phyloP scores from a whole-genome alignment of 2,888 invertebrate species.

The Hydriomena furcata region DNA sequence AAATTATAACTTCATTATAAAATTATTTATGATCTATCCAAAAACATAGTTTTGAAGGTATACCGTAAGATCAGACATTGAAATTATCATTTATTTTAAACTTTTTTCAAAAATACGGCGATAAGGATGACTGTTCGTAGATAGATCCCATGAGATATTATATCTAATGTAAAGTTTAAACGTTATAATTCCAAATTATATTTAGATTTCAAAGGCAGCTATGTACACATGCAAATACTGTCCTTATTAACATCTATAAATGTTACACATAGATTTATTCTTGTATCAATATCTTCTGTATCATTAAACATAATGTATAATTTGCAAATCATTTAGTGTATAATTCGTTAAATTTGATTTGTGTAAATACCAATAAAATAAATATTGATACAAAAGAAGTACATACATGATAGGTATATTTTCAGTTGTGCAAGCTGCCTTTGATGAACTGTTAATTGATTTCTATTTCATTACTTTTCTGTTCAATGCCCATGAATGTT shows the following conservation, averaged over 20 bases:
- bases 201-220: slow-evolving; percentile 4
- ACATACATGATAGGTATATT: background rate
- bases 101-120: slow-evolving; percentile 3
- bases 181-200: slow-evolving; percentile 3
- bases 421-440: slow-evolving; percentile 7
- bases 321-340: background rate
- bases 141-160: slow-evolving; percentile 4
- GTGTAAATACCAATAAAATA: slow-evolving; percentile 4
- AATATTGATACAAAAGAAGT: background rate
- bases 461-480: slow-evolving; percentile 13
- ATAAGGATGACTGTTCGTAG: slow-evolving; percentile 2
- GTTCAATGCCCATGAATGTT: slow-evolving; percentile 20
- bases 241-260: background rate
- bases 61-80: background rate
- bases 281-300: too few relatives aligned
- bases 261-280: too few relatives aligned
- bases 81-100: background rate
- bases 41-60: slow-evolving; percentile 4
- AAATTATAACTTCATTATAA: slow-evolving; percentile 14
- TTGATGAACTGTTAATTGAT: slow-evolving; percentile 1
- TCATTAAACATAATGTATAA: too few relatives aligned
- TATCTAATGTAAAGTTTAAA: background rate
- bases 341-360: background rate
- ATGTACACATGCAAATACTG: background rate
- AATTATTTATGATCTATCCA: background rate